These are phyloP conservation scores for Leptonema lineaticorne DNA, from an alignment of 1,140 invertebrate genomes.

Conservation along the genomic window DNA sequence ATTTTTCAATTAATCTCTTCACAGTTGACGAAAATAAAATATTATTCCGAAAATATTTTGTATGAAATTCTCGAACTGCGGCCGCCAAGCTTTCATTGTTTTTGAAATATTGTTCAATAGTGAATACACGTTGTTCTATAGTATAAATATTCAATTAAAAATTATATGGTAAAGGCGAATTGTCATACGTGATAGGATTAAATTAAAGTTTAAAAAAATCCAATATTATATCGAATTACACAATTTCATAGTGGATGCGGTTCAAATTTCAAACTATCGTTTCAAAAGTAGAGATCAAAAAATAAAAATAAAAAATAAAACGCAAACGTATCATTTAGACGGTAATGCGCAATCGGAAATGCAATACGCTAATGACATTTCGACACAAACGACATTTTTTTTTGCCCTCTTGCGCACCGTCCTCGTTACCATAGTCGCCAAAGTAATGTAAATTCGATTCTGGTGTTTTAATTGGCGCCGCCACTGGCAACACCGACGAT, in stretches of 20 bases:
- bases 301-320: too few species aligned
- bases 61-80: slow-evolving; percentile 39
- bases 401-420: background rate
- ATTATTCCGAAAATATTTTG: slow-evolving; percentile 43
- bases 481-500: background rate
- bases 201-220: too few species aligned
- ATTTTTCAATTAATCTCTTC: slow-evolving; percentile 43
- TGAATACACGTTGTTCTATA: slow-evolving; percentile 23
- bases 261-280: too few species aligned
- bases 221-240: too few species aligned
- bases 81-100: slow-evolving; percentile 42
- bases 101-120: slow-evolving; percentile 43
- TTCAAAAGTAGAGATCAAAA: too few species aligned
- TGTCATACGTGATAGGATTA: too few species aligned
- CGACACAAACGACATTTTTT: background rate
- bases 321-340: too few species aligned
- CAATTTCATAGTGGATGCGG: too few species aligned
- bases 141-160: too few species aligned
- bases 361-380: background rate
- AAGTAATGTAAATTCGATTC: background rate
- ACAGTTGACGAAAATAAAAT: slow-evolving; percentile 42
- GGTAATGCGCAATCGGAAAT: too few species aligned
- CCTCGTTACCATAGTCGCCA: background rate
- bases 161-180: too few species aligned
- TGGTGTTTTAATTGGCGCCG: background rate